Base-by-base conservation (phyloP, 2,888 invertebrate species). In the Lordiphosa fenestrarum region DNA sequence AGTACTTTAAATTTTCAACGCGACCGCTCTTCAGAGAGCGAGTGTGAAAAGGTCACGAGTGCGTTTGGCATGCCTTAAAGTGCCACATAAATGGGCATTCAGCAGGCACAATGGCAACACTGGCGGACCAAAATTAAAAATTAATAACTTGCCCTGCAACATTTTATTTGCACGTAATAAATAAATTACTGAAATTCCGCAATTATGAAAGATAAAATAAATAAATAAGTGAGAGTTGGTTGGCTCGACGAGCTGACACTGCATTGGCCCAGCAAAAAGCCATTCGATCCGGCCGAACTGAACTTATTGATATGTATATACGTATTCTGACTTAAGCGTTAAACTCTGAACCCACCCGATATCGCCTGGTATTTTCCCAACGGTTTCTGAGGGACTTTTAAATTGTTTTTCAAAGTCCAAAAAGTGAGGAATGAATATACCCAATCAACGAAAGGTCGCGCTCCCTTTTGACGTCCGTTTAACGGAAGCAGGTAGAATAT, bases 111-210 rank as follows among this genome's bases (percentile, higher is more conserved):
- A 65, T 56, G 50, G 66, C 57, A 41, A 65, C 50, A 47, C 15
- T 48, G 46, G 48, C 50, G 47, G 66, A 42, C 47, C 30, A 42
- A 57, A 58, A 66, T 65, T 52, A 66, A 66, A 68, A 68, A 69
- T 68, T 69, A 69, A 69, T 69, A 65, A 69, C 60, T 53, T 61
- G 50, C 40, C 47, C 47, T 44, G 67, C n/a, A 40, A 68, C 47
- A 62, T 75, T 77, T 81, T 81, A 75, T 75, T 68, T 75, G 69
- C 76, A 77, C 63, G 63, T 60, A 67, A 78, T 83, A 80, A 84
- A 84, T 82, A 80, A 84, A 71, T 80, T 71, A 80, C 83, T 84
- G 66, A 84, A 84, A 80, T 80, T 80, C 85, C 85, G 65, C 58
- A 66, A 69, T 68, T 56, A 65, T 44, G 50, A 36, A 47, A 66